Evolutionary conservation across 1,140 invertebrate genomes (phyloP).

Genomic region (Anoplolepis gracilipes): DNA sequence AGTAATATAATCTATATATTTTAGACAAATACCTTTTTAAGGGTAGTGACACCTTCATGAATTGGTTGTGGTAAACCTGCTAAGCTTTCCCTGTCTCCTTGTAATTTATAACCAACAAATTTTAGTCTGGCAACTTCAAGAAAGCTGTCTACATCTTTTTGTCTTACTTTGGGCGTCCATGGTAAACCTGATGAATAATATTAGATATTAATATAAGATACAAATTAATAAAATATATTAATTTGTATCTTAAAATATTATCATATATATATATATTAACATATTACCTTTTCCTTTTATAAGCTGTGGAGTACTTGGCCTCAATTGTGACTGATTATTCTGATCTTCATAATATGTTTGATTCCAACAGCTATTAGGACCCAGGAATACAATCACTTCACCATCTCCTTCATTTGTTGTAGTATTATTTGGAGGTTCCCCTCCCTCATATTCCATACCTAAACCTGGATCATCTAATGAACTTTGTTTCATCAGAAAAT

Average conservation of each 20-base stretch:
- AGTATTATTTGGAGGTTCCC: constrained; percentile 68
- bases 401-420: constrained; percentile 78
- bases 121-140: constrained; percentile 96
- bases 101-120: constrained; percentile 97
- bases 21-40: constrained; percentile 88
- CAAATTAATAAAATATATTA: constrained; percentile 10
- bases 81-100: constrained; percentile 94
- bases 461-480: constrained; percentile 95
- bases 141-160: constrained; percentile 96
- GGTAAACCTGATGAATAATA: constrained; percentile 89
- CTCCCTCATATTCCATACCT: constrained; percentile 88
- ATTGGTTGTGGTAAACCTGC: constrained; percentile 97
- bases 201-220: constrained; percentile 35
- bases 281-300: constrained; percentile 80
- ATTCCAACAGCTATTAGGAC: constrained; percentile 69
- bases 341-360: constrained; percentile 79
- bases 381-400: constrained; percentile 75
- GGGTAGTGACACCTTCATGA: constrained; percentile 96
- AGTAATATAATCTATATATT: constrained; percentile 23
- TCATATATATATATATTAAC: too few relatives aligned
- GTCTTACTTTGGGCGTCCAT: constrained; percentile 98
- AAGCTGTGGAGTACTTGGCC: constrained; percentile 85
- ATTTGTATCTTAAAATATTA: too few relatives aligned
- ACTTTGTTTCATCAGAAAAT: constrained; percentile 95
- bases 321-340: constrained; percentile 77